Base-by-base conservation (phyloP, 92 coral and sea anemone genomes). In the Virgularia gustaviana region DNA sequence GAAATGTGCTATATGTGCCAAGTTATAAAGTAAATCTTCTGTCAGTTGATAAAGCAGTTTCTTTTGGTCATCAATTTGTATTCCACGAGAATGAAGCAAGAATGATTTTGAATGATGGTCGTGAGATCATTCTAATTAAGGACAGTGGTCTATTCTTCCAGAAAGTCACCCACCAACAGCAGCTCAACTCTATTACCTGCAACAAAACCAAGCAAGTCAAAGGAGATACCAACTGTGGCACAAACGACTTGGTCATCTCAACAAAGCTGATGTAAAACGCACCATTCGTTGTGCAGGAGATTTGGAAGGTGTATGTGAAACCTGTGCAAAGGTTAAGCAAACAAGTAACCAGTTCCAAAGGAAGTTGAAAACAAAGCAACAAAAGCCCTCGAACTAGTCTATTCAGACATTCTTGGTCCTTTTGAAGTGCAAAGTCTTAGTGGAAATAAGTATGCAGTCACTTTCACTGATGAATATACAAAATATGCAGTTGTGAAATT, bases 171-270 rank as follows among this genome's bases (percentile, higher is more conserved):
- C 27, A 3, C 24, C 31, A n/a, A n/a, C 25, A 57, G 5, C n/a
- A 6, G 31, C 6, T 57, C 36, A 24, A 57, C 64, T 37, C 36
- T 25, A 0, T 15, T 12, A 57, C 64, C n/a, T 57, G 64, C 37
- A 57, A 57, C 36, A 30, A 7, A n/a, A 57, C 12, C 64, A 57
- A 54, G 25, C 24, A 33, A 57, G n/a, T 2, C 64, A 57, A 27
- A 30, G 38, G 38, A 57, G 64, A 57, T 57, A 57, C 31, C 64
- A 24, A 24, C 31, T 57, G 15, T 57, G 64, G 64, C 64, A 57
- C 64, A 57, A 57, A 30, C 64, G 38, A 5, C 64, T 57, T 1
- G 64, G 64, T 6, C 64, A 57, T 57, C 64, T 57, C 64, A 57
- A 6, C 37, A 57, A 57, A 57, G 12, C n/a, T 15, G 64, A 57